These are phyloP conservation scores for Moxostoma hubbsi DNA, from an alignment of 2,797 vertebrate genomes.

Conservation along the genomic window DNA sequence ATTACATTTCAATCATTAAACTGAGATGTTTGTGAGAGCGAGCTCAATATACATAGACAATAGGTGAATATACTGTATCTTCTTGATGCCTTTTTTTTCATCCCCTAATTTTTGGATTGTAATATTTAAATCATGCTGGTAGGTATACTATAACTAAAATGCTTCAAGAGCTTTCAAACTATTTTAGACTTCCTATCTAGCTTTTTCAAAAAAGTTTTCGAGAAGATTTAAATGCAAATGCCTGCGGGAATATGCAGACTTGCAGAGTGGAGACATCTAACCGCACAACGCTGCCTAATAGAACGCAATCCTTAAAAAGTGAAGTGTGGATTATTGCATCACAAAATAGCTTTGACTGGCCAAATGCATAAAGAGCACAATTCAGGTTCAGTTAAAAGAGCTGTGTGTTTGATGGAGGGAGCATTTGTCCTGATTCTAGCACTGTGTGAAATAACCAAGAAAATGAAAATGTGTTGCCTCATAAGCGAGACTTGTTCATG, in stretches of 20 bases:
- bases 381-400: slow-evolving; percentile 25
- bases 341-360: slow-evolving; percentile 31
- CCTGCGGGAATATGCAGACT: slow-evolving; percentile 5
- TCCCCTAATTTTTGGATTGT: neutral
- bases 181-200: neutral
- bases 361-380: slow-evolving; percentile 27
- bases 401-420: slow-evolving; percentile 6
- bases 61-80: neutral
- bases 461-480: slow-evolving; percentile 65
- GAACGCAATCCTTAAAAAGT: slow-evolving; percentile 23
- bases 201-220: neutral
- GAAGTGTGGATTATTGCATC: slow-evolving; percentile 29
- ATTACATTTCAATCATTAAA: slow-evolving; percentile 39
- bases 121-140: neutral
- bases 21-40: neutral
- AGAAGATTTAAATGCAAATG: neutral
- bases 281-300: neutral
- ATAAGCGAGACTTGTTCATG: slow-evolving; percentile 68
- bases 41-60: slow-evolving; percentile 22
- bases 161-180: neutral
- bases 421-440: slow-evolving; percentile 7
- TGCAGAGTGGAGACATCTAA: slow-evolving; percentile 6
- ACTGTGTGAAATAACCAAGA: slow-evolving; percentile 45
- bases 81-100: slow-evolving; percentile 4
- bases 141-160: neutral